Conservation (phyloP, 2,888 invertebrate genomes). For the Spisula subtruncata region DNA sequence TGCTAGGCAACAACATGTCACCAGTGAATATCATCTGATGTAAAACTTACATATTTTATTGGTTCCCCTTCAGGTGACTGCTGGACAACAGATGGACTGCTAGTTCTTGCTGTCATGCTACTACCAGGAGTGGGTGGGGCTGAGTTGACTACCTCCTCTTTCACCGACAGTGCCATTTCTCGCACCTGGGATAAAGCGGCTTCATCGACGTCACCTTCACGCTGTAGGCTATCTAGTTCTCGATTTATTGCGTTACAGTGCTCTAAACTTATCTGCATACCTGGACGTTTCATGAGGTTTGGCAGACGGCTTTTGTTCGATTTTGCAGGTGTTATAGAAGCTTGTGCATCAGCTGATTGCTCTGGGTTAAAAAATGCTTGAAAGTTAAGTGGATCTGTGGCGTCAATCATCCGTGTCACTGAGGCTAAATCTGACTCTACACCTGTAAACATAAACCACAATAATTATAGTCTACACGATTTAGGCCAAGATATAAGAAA, state of each 20-base stretch:
- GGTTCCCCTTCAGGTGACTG: constrained; percentile 32
- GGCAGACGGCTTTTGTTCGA: constrained; percentile 40
- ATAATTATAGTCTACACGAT: not conserved
- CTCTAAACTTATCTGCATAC: constrained; percentile 67
- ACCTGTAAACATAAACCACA: constrained; percentile 51
- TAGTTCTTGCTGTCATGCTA: not conserved
- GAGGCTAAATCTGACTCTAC: constrained; percentile 91
- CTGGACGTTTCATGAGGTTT: constrained; percentile 60
- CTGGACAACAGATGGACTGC: constrained; percentile 15
- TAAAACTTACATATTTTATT: constrained; percentile 1
- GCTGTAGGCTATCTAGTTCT: constrained; percentile 70
- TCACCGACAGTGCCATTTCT: constrained; percentile 73
- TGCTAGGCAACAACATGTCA: too few species aligned
- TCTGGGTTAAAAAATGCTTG: constrained; percentile 90
- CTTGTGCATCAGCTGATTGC: constrained; percentile 50
- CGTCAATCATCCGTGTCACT: constrained; percentile 92
- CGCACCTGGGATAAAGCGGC: constrained; percentile 69
- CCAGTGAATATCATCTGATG: too few species aligned
- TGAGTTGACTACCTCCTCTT: constrained; percentile 67
- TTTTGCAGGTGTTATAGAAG: constrained; percentile 34
- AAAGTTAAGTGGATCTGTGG: constrained; percentile 91
- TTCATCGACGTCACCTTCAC: constrained; percentile 72
- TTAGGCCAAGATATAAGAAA: too few species aligned
- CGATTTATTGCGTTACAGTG: constrained; percentile 69
- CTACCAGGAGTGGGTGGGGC: constrained; percentile 28